Base-by-base conservation (phyloP, 2,888 invertebrate genomes). In the Drosophila paranaensis region DNA sequence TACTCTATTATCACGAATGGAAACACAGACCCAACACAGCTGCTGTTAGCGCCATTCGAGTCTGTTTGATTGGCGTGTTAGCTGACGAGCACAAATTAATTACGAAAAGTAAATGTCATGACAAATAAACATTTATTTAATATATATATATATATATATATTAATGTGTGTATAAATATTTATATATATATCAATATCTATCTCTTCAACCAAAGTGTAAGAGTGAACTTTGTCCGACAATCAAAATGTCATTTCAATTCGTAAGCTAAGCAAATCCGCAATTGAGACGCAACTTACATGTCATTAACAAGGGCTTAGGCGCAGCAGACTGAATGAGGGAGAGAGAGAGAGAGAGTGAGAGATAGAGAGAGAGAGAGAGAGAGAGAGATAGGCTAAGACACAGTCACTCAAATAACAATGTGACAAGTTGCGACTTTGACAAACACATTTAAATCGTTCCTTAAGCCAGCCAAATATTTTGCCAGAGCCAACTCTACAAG, bases 261-360 rank as follows among this genome's bases (percentile, higher is more conserved):
- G 71, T 48, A 79, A 70, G 70, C 67, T 43, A 45, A 70, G 75
- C 68, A 88, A 90, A 89, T 90, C 90, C 89, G 79, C 89, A 83
- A 89, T 89, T 90, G 89, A 89, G 89, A 89, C 90, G 66, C 76
- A 77, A 88, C 81, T 89, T 81, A 81, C 82, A 83, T 79, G 90
- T 87, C 87, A 90, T 90, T 87, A 89, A 72, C 87, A 73, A 65
- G 81, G 82, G 83, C 74, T 85, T 84, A 89, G 60, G 63, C 58
- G 42, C 40, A 48, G 43, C 61, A 54, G 58, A 66, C 20, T 20
- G 20, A 20, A 20, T 1, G 20, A 20, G 20, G 2, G 27, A 4
- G 27, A 27, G 0, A 27, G 5, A 27, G 11, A 33, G 16, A 6
- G 20, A 13, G 9, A 51, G 9, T 4, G 30, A 25, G 16, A n/a